Evolutionary conservation across 2,888 invertebrate genomes (phyloP).

Genomic region (Unio delphinus): DNA sequence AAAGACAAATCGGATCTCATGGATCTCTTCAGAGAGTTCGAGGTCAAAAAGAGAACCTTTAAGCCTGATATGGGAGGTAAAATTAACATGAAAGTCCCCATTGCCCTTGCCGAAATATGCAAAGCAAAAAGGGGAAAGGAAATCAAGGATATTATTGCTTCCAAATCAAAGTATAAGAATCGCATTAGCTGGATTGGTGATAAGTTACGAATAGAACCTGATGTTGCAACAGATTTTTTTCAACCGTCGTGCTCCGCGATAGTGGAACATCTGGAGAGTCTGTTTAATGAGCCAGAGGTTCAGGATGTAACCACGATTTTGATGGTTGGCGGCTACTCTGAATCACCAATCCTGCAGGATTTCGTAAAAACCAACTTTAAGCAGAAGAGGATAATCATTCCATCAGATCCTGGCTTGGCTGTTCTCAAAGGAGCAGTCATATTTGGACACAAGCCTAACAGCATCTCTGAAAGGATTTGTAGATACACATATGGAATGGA

Average conservation of each 20-base stretch:
- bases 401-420: conserved; percentile 31
- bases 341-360: conserved; percentile 31
- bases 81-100: conserved; percentile 19
- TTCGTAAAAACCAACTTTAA: conserved; percentile 19
- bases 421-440: conserved; percentile 41
- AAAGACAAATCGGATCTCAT: conserved; percentile 18
- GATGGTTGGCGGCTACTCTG: conserved; percentile 45
- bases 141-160: conserved; percentile 14
- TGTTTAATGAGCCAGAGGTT: conserved; percentile 20
- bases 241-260: conserved; percentile 21
- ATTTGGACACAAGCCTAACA: conserved; percentile 33
- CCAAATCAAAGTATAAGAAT: conserved; percentile 9
- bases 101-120: conserved; percentile 9
- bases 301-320: conserved; percentile 29
- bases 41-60: conserved; percentile 21
- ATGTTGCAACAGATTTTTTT: conserved; percentile 24
- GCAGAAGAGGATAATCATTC: conserved; percentile 31
- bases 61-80: conserved; percentile 12
- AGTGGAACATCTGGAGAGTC: conserved; percentile 19
- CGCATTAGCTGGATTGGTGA: conserved; percentile 17
- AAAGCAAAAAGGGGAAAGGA: conserved; percentile 5
- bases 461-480: conserved; percentile 21
- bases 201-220: conserved; percentile 21
- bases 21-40: conserved; percentile 21
- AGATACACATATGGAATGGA: conserved; percentile 33